Evolutionary conservation across 2,888 invertebrate genomes (phyloP).

Genomic region (Eristalinus aeneus): DNA sequence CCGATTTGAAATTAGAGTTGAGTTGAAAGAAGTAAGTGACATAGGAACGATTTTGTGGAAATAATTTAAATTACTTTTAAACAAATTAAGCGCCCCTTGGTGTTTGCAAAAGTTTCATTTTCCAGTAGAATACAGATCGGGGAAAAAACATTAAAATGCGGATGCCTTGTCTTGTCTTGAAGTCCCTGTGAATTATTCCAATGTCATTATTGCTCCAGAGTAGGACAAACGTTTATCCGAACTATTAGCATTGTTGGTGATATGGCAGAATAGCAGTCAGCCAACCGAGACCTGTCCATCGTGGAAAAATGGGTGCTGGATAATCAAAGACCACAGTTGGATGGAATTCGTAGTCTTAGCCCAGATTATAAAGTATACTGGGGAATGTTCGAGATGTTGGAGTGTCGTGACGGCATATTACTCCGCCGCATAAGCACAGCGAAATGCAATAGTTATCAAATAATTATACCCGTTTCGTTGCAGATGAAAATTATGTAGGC

Average conservation of each 20-base stretch:
- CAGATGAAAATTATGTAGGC: slow-evolving; percentile 1
- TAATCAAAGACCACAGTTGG: not conserved
- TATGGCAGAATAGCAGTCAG: not conserved
- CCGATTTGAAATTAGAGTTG: too few relatives aligned
- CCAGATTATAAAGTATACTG: not conserved
- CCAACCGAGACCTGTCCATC: not conserved
- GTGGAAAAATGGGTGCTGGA: not conserved
- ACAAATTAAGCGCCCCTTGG: too few relatives aligned
- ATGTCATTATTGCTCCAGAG: not conserved
- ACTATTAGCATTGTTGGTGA: not conserved
- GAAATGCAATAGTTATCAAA: slow-evolving; percentile 1
- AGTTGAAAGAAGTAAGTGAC: too few relatives aligned
- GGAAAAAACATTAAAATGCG: slow-evolving; percentile 16
- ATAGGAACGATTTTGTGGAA: too few relatives aligned
- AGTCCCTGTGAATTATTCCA: not conserved
- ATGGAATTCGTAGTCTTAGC: not conserved
- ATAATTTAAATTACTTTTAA: too few relatives aligned
- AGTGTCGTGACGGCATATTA: not conserved
- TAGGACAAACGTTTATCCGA: not conserved
- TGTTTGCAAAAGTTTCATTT: too few relatives aligned
- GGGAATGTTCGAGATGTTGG: slow-evolving; percentile 1
- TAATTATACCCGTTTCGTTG: not conserved
- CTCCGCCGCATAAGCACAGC: not conserved
- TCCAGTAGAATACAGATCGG: too few relatives aligned
- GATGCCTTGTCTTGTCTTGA: slow-evolving; percentile 9